Base-by-base conservation (phyloP, 2,888 invertebrate species). In the Yponomeuta plumbellus region DNA sequence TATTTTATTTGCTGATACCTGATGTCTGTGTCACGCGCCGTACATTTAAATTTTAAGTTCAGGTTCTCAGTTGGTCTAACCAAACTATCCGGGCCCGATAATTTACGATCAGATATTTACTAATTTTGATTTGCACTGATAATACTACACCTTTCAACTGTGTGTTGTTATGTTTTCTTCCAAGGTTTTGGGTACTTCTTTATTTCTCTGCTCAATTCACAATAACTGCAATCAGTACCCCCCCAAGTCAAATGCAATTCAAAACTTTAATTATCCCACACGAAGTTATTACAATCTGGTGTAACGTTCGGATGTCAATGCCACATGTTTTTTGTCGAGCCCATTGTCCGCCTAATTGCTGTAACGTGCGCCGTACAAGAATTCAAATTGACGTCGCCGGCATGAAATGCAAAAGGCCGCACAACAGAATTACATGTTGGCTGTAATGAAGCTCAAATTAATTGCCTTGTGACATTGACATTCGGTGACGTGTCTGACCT, bases 121-220 rank as follows among this genome's bases (percentile, higher is more conserved):
- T 40, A 40, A 62, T 63, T 63, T 63, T 63, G 40, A 40, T 44
- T 63, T 56, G 64, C 64, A 64, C 52, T 8, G 57, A 64, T 8
- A 8, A 63, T 52, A 17, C 44, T 52, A 22, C 44, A 63, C 63
- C 22, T 40, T 44, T 20, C 20, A 26, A 59, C 52, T 66, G 39
- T 67, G 61, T 67, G 64, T 66, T 64, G 39, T 67, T 64, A 69
- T 59, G 58, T 78, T 75, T 72, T 71, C 71, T 73, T 74, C 61
- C 73, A 71, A 80, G 84, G 83, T 85, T 80, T 78, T 79, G 82
- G 85, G 80, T 84, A 79, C 80, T 59, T 56, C 61, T 62, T 62
- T 65, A 61, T 65, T 52, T 67, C 40, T 61, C 17, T 63, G 6
- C 40, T 34, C 11, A 66, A 21, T 21, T 39, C 65, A 59, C 66